Percentiles rank a stretch among this genome's conserved stretches.
These are phyloP conservation scores for Campylorhamphus procurvoides DNA, from an alignment of 2,113 vertebrate species.

Conservation along the genomic window DNA sequence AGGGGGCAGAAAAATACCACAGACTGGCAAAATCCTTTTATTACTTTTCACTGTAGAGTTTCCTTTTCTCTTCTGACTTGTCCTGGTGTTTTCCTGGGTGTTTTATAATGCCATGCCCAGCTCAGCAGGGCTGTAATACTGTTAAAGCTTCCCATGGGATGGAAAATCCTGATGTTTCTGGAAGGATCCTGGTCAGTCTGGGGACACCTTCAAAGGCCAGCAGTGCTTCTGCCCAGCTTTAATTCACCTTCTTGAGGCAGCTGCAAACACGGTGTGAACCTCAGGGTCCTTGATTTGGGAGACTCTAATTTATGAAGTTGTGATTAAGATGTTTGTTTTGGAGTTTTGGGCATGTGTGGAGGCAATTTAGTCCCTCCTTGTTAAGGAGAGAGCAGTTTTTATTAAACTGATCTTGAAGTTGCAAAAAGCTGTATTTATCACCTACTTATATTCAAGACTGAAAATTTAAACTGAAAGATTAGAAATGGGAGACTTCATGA, in stretches of 20 bases:
- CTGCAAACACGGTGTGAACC: background rate
- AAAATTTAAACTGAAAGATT: background rate
- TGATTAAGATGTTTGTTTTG: background rate
- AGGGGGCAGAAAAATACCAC: background rate
- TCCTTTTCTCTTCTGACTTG: background rate
- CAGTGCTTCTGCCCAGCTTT: background rate
- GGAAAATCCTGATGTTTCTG: background rate
- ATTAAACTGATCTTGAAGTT: background rate
- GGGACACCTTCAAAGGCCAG: background rate
- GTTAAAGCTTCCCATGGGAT: background rate
- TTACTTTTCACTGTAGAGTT: conserved; percentile 13
- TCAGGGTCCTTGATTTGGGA: background rate
- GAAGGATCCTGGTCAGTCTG: background rate
- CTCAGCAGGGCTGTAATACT: background rate
- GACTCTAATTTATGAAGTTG: no score
- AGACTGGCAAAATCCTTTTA: background rate
- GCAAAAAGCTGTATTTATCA: background rate
- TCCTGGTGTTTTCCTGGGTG: background rate
- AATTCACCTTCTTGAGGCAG: background rate
- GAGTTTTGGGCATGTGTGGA: background rate
- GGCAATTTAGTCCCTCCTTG: background rate
- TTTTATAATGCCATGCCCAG: background rate
- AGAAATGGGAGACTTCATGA: background rate
- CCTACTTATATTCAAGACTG: background rate
- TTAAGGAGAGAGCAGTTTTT: background rate